phyloP scores from a whole-genome alignment of 2,113 vertebrate genomes.

The Aphelocoma coerulescens region DNA sequence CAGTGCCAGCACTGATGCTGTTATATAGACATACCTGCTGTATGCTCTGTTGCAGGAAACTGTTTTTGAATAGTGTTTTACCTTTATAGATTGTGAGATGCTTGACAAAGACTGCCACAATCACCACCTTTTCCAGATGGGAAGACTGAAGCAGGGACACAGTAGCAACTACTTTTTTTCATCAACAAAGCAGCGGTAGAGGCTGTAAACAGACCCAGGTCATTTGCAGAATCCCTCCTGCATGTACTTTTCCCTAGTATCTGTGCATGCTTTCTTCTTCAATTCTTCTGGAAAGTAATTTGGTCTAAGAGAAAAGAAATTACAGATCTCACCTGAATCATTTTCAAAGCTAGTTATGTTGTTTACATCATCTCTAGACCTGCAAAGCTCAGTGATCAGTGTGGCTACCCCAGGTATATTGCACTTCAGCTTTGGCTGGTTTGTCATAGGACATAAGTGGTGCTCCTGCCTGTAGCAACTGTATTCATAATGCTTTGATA shows the following conservation, averaged over 20 bases:
- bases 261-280: not conserved
- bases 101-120: not conserved
- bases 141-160: not conserved
- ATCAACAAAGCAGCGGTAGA: not conserved
- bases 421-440: not conserved
- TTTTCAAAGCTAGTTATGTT: not conserved
- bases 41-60: not conserved
- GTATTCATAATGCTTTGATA: not conserved
- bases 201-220: not conserved
- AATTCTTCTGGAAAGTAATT: not conserved
- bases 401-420: not conserved
- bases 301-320: not conserved
- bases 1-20: not conserved
- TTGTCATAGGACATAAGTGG: not conserved
- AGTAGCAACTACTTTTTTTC: not conserved
- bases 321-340: not conserved
- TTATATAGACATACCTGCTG: not conserved
- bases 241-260: not conserved
- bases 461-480: not conserved
- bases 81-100: not conserved
- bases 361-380: not conserved
- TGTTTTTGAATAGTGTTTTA: not conserved
- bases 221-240: not conserved
- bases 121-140: not conserved
- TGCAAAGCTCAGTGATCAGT: not conserved